Percentiles rank a stretch among this genome's conserved stretches.
These are phyloP conservation scores for Mya arenaria DNA, from an alignment of 1,140 invertebrate genomes.

Conservation along the genomic window DNA sequence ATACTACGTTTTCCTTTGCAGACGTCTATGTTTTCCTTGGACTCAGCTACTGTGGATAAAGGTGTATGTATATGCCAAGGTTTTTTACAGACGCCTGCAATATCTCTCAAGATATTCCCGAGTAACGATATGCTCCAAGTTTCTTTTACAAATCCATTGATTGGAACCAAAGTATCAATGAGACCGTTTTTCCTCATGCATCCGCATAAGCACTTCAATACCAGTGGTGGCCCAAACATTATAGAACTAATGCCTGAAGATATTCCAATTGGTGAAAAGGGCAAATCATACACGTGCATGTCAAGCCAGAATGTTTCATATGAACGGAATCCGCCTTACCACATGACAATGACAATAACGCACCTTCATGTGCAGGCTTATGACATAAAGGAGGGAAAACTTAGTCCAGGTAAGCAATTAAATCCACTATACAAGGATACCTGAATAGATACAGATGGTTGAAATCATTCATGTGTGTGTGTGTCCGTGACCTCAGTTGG, in stretches of 20 bases:
- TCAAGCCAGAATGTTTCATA: neutral
- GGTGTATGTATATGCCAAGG: neutral
- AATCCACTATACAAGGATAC: too few species aligned
- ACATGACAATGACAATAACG: neutral
- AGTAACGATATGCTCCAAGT: neutral
- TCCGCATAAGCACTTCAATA: neutral
- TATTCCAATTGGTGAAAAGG: neutral
- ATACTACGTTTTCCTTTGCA: neutral
- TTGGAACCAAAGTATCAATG: neutral
- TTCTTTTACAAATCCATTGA: neutral
- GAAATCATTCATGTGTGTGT: too few species aligned
- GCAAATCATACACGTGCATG: neutral
- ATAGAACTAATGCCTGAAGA: neutral
- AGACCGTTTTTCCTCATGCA: neutral
- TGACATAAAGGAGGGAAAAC: neutral
- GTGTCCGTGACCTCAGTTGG: too few species aligned
- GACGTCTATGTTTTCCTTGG: neutral
- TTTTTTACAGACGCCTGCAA: neutral
- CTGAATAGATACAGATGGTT: too few species aligned
- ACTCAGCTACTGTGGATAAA: neutral
- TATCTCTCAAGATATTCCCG: neutral
- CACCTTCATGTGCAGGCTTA: neutral
- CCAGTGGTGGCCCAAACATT: neutral
- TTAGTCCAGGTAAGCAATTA: constrained; percentile 1
- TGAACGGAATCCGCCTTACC: neutral